Evolutionary conservation across 2,888 invertebrate species (phyloP), one percentile per base, ranked within the genome.

Genomic region (Aplocera efformata): DNA sequence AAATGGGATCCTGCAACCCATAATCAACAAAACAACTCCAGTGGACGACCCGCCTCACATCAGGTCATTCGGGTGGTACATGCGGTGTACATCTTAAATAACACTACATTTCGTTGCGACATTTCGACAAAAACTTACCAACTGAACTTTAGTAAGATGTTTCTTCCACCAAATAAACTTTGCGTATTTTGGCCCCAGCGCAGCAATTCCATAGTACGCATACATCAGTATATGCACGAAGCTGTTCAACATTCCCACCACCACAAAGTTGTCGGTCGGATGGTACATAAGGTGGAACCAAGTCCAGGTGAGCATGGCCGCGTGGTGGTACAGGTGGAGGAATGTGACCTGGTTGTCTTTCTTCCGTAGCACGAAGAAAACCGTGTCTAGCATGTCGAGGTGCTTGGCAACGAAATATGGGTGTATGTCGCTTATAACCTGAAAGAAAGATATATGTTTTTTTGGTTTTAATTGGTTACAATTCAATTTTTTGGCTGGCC

Each of bases 91-190:
- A n/a, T n/a, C n/a, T n/a, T n/a, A n/a, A n/a, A n/a, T n/a, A n/a
- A n/a, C n/a, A n/a, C n/a, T n/a, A n/a, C 13, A 17, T 2, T 3
- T 17, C 13, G 13, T 9, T 23, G 7, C n/a, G 1, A 13, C n/a
- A 29, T 1, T 6, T 24, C 2, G n/a, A 11, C 4, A 27, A 29
- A 6, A n/a, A 75, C 84, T 89, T 72, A 94, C 94, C 89, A 96
- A 80, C 71, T 96, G 96, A 56, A 96, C 85, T 53, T 90, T 91
- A 6, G 96, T 96, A 74, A 96, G 90, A 77, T 96, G 94, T 52
- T 93, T 94, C 75, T 96, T 96, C 96, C 95, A 96, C 95, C 95
- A 96, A 1, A 95, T 79, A 64, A 92, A 95, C 62, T 93, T 93
- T 30, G 91, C 91, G 62, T 92, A 93, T 6, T 89, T 71, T 0